Conservation (phyloP, 2,113 vertebrate genomes). For the Stictonetta naevosa region DNA sequence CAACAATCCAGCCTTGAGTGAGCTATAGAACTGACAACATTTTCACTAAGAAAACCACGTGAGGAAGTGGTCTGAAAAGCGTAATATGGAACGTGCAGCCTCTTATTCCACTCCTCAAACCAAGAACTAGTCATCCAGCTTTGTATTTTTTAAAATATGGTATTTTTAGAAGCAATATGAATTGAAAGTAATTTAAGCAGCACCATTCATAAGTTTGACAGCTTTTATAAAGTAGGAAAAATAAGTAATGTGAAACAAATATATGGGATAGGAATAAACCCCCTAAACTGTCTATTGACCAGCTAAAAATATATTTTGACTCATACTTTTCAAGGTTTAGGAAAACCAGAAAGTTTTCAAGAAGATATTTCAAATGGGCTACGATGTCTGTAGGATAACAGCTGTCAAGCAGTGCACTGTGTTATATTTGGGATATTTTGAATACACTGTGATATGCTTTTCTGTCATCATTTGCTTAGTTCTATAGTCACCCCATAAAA, state of each 20-base stretch:
- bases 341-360: not conserved
- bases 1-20: not conserved
- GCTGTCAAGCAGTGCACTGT: not conserved
- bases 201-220: not conserved
- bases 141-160: not conserved
- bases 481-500: not conserved
- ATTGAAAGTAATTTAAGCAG: not conserved
- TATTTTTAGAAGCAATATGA: not conserved
- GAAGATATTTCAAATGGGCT: not conserved
- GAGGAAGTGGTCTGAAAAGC: not conserved
- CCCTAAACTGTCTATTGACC: not conserved
- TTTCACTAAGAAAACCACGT: not conserved
- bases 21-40: not conserved
- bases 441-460: not conserved
- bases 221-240: not conserved
- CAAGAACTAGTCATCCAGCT: not conserved
- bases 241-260: not conserved
- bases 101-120: not conserved
- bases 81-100: not conserved
- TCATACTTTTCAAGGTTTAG: not conserved
- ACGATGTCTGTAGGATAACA: not conserved
- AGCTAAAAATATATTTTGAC: not conserved
- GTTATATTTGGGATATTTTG: not conserved
- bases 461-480: not conserved
- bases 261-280: not conserved